Conservation (phyloP, 2,797 vertebrate species). For the Aldrovandia affinis region DNA sequence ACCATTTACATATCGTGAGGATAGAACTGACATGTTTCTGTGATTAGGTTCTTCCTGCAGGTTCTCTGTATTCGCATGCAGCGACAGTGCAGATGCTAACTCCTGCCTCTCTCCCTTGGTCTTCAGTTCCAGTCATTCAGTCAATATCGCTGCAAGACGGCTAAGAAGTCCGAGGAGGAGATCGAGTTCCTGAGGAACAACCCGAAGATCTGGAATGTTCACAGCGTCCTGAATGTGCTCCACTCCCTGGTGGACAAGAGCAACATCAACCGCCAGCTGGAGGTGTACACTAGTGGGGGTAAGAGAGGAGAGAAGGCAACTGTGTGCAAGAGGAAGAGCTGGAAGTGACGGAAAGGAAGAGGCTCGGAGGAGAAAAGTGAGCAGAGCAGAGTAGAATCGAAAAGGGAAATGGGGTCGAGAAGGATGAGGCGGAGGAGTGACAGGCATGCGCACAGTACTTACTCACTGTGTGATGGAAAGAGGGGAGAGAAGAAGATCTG, state of each 20-base stretch:
- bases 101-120: background rate
- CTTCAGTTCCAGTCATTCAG: constrained; percentile 96
- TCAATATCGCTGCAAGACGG: constrained; percentile 97
- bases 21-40: background rate
- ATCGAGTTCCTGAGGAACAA: constrained; percentile 96
- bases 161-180: constrained; percentile 96
- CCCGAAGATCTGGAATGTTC: constrained; percentile 99
- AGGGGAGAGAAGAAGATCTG: background rate
- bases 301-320: constrained; percentile 40
- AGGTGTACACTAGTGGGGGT: constrained; percentile 98
- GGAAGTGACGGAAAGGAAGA: background rate
- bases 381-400: too few species aligned
- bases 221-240: constrained; percentile 96
- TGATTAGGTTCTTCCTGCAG: background rate
- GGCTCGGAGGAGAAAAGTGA: background rate
- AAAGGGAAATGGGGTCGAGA: too few species aligned
- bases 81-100: background rate
- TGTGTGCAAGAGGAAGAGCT: background rate
- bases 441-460: too few species aligned
- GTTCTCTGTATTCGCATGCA: background rate
- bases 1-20: background rate
- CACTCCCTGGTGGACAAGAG: constrained; percentile 98
- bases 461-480: background rate
- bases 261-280: constrained; percentile 98
- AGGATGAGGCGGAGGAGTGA: background rate